Conservation (phyloP, 2,113 vertebrate species). For the Gopherus evgoodei region DNA sequence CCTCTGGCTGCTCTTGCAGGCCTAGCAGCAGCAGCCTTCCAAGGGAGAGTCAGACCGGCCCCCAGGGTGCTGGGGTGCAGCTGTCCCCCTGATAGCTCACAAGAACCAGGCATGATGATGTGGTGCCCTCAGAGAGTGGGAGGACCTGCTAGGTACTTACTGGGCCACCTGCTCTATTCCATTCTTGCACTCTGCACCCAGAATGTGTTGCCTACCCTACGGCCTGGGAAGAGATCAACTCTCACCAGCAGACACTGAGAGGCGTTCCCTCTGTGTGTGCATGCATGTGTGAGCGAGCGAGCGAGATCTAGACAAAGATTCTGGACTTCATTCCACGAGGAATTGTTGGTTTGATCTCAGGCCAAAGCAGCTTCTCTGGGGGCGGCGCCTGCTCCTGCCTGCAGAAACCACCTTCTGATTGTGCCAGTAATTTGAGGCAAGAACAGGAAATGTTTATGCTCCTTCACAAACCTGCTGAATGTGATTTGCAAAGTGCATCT, state of each 20-base stretch:
- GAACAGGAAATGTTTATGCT: conserved; percentile 7
- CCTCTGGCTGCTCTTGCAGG: background rate
- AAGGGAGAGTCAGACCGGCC: background rate
- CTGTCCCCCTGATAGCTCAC: background rate
- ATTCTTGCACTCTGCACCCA: background rate
- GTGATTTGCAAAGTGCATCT: background rate
- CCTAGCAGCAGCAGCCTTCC: background rate
- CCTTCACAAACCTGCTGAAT: background rate
- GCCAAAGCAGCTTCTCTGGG: conserved; percentile 12
- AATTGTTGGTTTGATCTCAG: background rate
- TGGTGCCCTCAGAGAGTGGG: background rate
- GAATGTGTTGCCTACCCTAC: background rate
- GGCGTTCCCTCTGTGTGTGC: background rate
- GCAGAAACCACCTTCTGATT: background rate
- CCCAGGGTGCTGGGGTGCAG: background rate
- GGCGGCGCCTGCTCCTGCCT: background rate
- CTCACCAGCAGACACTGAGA: background rate
- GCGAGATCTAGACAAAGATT: background rate
- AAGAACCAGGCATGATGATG: too few relatives aligned
- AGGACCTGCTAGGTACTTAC: background rate
- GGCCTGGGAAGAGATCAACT: background rate
- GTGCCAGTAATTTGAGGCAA: background rate
- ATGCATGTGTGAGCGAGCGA: background rate
- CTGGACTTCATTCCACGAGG: conserved; percentile 21
- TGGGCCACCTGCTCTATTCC: background rate